Base-by-base conservation (phyloP, 64 coral and sea anemone genomes). In the Stichodactyla mertensii region DNA sequence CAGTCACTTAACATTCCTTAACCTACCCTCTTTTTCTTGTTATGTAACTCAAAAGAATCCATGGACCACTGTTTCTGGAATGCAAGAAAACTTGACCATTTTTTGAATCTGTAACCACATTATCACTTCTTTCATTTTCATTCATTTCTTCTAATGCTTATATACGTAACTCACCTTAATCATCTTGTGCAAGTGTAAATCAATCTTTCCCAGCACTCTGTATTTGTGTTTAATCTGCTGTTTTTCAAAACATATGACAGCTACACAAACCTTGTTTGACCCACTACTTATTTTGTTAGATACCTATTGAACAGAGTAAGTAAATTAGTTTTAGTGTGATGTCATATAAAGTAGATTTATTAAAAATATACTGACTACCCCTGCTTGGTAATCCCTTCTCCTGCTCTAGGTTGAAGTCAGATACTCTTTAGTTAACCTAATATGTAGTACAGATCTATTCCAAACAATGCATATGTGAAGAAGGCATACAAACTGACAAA, bases 51-150 rank as follows among this genome's bases (percentile, higher is more conserved):
- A 96, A 96, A 96, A 77, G 71, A 89, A 82, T 93, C 94, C 91
- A 96, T 93, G 36, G 94, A 92, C 94, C 94, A 96, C n/a, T 90
- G 88, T 86, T 96, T 96, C 94, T 96, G 56, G 15, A 92, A 87
- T 12, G 24, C 23, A 22, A 70, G 5, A 31, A 74, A 74, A 1
- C 8, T 5, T 74, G 1, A 74, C 6, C 4, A 13, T 27, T 31
- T 58, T 58, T 58, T 58, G 22, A 19, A 66, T 16, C 57, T 59
- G 57, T 59, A 59, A 59, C 57, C 57, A 10, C 57, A 61, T 19
- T 13, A 5, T 61, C 19, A 18, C 5, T 5, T 61, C 14, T 61
- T 61, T 18, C 18, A 5, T 16, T 61, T 61, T 61, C 11, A 15
- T 61, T 61, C 14, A 2, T 55, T 85, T 13, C 26, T 0, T 85